These are phyloP conservation scores for Monodelphis domestica DNA, from an alignment of 2,797 vertebrate species.

Conservation along the genomic window DNA sequence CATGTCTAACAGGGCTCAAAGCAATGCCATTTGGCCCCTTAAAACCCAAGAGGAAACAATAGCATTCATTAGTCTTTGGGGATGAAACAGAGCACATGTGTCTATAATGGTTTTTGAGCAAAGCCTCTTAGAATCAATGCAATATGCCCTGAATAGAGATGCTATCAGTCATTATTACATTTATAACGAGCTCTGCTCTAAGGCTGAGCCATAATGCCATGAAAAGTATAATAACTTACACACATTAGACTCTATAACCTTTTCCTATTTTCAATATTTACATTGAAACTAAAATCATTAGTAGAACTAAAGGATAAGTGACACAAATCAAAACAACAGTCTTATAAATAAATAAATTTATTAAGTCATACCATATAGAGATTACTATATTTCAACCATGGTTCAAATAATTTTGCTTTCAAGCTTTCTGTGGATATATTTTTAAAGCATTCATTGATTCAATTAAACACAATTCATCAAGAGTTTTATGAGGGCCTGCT, in stretches of 20 bases:
- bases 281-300: slow-evolving; percentile 28
- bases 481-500: background rate
- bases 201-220: background rate
- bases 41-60: background rate
- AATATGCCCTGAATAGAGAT: background rate
- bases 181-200: background rate
- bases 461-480: background rate
- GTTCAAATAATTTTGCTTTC: background rate
- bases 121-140: background rate
- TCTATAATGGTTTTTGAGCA: background rate
- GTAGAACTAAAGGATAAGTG: background rate
- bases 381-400: fast-evolving
- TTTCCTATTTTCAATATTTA: slow-evolving; percentile 9
- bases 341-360: slow-evolving; percentile 61
- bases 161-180: background rate
- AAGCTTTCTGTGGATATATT: background rate
- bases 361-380: fast-evolving
- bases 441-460: background rate
- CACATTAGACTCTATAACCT: background rate
- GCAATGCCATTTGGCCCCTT: background rate
- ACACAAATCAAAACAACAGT: background rate
- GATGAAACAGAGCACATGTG: background rate
- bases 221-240: background rate
- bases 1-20: background rate
- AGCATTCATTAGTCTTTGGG: background rate